These are phyloP conservation scores for Saturnia pavonia DNA, from an alignment of 2,888 invertebrate species.

Conservation along the genomic window DNA sequence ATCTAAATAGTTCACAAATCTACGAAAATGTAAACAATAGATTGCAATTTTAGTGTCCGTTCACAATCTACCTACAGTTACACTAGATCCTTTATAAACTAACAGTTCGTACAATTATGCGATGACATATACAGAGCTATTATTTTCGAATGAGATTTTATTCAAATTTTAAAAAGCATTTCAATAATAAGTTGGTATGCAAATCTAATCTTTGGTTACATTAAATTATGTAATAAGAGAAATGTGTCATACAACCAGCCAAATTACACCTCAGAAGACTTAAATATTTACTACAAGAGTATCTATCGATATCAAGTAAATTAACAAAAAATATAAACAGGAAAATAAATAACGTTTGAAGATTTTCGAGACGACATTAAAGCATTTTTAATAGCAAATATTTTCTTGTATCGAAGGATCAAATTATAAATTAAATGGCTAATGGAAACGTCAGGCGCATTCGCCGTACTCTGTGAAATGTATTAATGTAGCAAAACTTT, in stretches of 20 bases:
- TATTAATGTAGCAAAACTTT: neutral
- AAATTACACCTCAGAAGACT: neutral
- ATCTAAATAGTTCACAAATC: too few species aligned
- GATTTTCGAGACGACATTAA: neutral
- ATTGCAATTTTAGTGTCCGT: too few species aligned
- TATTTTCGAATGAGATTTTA: too few species aligned
- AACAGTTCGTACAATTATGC: too few species aligned
- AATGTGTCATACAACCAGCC: neutral
- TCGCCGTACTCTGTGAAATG: neutral
- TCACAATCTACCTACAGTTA: too few species aligned
- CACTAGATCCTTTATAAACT: too few species aligned
- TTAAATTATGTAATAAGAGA: neutral
- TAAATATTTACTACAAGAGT: neutral
- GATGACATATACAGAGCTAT: too few species aligned
- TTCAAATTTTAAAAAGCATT: too few species aligned
- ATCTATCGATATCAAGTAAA: neutral
- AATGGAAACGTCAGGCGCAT: conserved; percentile 9
- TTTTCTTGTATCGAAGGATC: neutral
- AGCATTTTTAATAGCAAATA: neutral
- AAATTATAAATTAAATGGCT: neutral
- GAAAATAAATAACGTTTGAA: neutral
- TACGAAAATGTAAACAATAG: too few species aligned
- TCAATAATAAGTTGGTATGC: too few species aligned
- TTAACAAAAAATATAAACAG: too few species aligned
- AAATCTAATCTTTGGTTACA: neutral